Percentiles rank a stretch among this genome's conserved stretches.
Evolutionary conservation across 2,113 vertebrate genomes (phyloP).

Genomic region (Phylloscopus trochilus): DNA sequence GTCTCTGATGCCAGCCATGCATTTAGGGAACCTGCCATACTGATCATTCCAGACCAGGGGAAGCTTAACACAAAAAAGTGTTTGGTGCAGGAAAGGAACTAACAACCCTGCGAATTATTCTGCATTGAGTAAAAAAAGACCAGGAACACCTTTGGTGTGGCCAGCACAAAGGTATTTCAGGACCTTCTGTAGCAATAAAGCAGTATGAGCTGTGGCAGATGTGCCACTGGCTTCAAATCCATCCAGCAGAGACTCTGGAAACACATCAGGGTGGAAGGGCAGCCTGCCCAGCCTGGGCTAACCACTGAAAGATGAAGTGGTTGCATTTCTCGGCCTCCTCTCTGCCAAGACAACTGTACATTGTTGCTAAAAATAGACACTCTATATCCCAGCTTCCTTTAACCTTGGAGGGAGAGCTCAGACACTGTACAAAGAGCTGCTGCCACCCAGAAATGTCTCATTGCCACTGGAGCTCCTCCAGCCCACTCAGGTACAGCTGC

Average conservation of each 20-base stretch:
- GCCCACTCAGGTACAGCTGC: background rate
- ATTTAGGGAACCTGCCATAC: background rate
- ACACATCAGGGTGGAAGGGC: background rate
- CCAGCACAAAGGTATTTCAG: background rate
- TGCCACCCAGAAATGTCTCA: background rate
- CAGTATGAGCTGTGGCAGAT: background rate
- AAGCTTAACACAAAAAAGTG: background rate
- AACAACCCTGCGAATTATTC: background rate
- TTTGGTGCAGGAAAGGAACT: background rate
- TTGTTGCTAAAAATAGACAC: slow-evolving; percentile 33
- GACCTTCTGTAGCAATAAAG: background rate
- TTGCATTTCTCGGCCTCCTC: slow-evolving; percentile 16
- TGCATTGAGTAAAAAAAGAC: background rate
- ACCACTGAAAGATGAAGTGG: background rate
- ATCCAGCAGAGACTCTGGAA: background rate
- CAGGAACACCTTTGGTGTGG: background rate
- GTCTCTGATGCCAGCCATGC: background rate
- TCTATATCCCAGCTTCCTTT: slow-evolving; percentile 4
- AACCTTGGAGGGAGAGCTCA: slow-evolving; percentile 11
- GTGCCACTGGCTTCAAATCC: background rate
- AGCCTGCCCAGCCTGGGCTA: background rate
- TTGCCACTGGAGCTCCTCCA: background rate
- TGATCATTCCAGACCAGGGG: background rate
- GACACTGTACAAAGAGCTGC: background rate
- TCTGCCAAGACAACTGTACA: slow-evolving; percentile 50